A percentile compares a stretch with the other conserved stretches of the same genome.
These are phyloP conservation scores for Melierax canorus DNA, from an alignment of 2,113 vertebrate species.

Conservation along the genomic window DNA sequence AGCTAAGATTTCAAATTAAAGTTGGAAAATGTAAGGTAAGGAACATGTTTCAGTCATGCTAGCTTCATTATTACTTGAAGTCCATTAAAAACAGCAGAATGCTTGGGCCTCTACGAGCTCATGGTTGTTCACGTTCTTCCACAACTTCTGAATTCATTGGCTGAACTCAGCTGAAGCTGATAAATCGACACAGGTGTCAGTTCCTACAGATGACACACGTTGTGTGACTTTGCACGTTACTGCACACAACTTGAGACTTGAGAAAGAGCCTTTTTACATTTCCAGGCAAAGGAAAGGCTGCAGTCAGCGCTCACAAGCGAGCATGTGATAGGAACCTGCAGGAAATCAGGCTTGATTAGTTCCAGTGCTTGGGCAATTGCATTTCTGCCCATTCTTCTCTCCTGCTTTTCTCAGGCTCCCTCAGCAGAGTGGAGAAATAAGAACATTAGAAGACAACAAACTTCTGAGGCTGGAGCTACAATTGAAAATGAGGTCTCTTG, in stretches of 20 bases:
- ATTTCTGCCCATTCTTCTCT: background rate
- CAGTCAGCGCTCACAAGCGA: background rate
- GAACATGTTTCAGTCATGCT: background rate
- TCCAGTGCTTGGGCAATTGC: background rate
- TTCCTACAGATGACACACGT: no score
- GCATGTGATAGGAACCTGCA: background rate
- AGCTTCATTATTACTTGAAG: background rate
- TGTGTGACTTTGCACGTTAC: background rate
- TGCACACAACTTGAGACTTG: background rate
- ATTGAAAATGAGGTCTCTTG: background rate
- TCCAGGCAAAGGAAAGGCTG: background rate
- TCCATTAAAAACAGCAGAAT: background rate
- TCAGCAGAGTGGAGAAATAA: background rate
- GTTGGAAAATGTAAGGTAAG: background rate
- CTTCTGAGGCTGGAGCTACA: background rate
- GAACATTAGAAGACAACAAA: background rate
- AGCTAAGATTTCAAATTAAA: background rate
- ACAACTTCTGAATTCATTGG: background rate
- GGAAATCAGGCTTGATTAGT: background rate
- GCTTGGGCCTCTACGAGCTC: background rate
- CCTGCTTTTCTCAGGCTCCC: background rate
- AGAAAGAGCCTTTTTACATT: background rate
- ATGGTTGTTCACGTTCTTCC: background rate
- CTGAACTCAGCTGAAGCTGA: background rate
- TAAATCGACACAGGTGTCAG: background rate